These are phyloP conservation scores for Prionailurus viverrinus DNA, from an alignment of 2,113 vertebrate species.

Conservation along the genomic window DNA sequence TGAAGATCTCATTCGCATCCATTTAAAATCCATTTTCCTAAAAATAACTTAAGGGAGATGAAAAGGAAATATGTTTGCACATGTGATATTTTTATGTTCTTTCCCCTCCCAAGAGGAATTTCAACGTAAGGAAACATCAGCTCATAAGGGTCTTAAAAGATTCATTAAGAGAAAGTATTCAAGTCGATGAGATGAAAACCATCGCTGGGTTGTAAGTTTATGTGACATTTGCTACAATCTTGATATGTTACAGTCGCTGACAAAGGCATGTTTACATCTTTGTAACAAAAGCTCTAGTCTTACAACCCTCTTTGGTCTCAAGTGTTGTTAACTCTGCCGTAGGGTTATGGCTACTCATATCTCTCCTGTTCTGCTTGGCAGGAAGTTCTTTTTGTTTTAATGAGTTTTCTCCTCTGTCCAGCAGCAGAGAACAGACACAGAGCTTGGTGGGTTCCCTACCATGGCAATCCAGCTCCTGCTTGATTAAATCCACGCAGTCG, in stretches of 20 bases:
- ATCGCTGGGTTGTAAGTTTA: slow-evolving; percentile 76
- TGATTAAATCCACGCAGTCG: slow-evolving; percentile 3
- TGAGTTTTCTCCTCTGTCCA: slow-evolving; percentile 33
- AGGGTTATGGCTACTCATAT: slow-evolving; percentile 74
- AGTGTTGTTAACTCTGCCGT: slow-evolving; percentile 71
- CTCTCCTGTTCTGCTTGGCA: slow-evolving; percentile 71
- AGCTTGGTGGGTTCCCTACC: neutral
- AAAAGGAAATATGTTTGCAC: slow-evolving; percentile 12
- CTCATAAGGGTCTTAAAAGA: slow-evolving; percentile 72
- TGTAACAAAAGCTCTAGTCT: slow-evolving; percentile 80
- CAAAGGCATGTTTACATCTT: slow-evolving; percentile 84
- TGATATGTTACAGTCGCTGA: slow-evolving; percentile 79
- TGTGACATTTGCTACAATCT: slow-evolving; percentile 76
- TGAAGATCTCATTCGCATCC: neutral
- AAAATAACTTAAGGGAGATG: neutral
- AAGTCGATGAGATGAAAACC: slow-evolving; percentile 68
- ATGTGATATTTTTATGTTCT: slow-evolving; percentile 1
- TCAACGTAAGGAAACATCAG: neutral
- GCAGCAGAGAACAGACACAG: neutral
- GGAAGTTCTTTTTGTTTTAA: slow-evolving; percentile 11
- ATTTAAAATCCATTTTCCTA: slow-evolving; percentile 33
- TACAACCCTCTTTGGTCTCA: slow-evolving; percentile 71
- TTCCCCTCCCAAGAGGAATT: neutral
- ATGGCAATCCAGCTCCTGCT: neutral
- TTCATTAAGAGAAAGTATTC: slow-evolving; percentile 67